These are phyloP conservation scores for Ascaphus truei DNA, from an alignment of 2,113 vertebrate genomes.

Conservation along the genomic window DNA sequence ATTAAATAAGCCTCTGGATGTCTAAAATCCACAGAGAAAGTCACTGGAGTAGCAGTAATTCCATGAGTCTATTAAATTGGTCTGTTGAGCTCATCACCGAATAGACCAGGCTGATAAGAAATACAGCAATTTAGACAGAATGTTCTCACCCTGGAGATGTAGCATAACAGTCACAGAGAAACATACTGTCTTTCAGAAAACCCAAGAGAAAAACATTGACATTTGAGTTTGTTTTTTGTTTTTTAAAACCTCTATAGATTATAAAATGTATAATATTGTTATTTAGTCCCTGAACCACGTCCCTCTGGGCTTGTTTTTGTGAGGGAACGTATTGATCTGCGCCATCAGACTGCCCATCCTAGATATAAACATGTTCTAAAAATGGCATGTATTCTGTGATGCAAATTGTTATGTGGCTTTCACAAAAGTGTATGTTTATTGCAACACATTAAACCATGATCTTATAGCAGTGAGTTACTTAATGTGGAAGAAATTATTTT, in stretches of 20 bases:
- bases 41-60: too few relatives aligned
- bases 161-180: not conserved
- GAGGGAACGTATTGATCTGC: not conserved
- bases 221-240: not conserved
- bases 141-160: not conserved
- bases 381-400: not conserved
- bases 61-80: too few relatives aligned
- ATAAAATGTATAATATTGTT: slow-evolving; percentile 5
- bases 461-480: too few relatives aligned
- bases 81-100: not conserved
- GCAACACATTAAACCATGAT: too few relatives aligned
- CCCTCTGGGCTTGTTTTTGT: not conserved
- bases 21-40: too few relatives aligned
- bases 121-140: not conserved
- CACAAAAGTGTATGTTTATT: too few relatives aligned
- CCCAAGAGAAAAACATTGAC: slow-evolving; percentile 2
- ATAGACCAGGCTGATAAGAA: not conserved
- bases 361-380: not conserved
- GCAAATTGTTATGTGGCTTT: too few relatives aligned
- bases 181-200: not conserved
- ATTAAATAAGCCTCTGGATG: too few relatives aligned
- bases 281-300: not conserved
- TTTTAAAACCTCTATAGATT: slow-evolving; percentile 13
- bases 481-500: too few relatives aligned
- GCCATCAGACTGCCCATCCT: not conserved